Percentiles rank a stretch among this genome's conserved stretches.
Evolutionary conservation across 2,113 vertebrate genomes (phyloP).

Genomic region (Boulengeromyrus knoepffleri): DNA sequence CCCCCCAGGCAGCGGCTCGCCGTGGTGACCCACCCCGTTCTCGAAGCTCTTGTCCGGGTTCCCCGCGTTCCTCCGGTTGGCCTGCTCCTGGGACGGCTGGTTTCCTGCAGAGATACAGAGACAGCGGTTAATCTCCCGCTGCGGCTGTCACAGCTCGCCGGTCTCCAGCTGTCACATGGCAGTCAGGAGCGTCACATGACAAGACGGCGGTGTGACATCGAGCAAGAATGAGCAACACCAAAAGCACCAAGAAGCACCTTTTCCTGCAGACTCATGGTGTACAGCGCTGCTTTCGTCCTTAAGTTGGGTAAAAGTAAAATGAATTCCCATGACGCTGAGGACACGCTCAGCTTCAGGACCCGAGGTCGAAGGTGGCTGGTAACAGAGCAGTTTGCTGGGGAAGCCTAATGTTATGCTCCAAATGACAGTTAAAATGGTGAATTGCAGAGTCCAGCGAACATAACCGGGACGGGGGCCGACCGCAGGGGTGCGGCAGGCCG

Average conservation of each 20-base stretch:
- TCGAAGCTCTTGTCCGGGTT: conserved; percentile 77
- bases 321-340: background rate
- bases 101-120: conserved; percentile 58
- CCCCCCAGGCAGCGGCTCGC: background rate
- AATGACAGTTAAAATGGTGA: background rate
- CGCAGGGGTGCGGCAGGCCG: too few species aligned
- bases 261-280: background rate
- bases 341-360: background rate
- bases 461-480: background rate
- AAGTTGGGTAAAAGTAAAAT: background rate
- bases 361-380: background rate
- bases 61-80: conserved; percentile 68
- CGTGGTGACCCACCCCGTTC: conserved; percentile 74
- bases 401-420: background rate
- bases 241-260: background rate
- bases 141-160: background rate
- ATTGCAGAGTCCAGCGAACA: background rate
- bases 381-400: background rate
- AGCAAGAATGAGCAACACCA: background rate
- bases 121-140: background rate
- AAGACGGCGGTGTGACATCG: background rate
- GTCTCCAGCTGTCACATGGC: background rate
- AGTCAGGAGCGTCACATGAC: background rate
- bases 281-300: background rate
- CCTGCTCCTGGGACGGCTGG: conserved; percentile 78